Percentiles rank a stretch among this genome's conserved stretches.
Evolutionary conservation across 2,797 vertebrate genomes (phyloP).

Genomic region (Periparus ater): DNA sequence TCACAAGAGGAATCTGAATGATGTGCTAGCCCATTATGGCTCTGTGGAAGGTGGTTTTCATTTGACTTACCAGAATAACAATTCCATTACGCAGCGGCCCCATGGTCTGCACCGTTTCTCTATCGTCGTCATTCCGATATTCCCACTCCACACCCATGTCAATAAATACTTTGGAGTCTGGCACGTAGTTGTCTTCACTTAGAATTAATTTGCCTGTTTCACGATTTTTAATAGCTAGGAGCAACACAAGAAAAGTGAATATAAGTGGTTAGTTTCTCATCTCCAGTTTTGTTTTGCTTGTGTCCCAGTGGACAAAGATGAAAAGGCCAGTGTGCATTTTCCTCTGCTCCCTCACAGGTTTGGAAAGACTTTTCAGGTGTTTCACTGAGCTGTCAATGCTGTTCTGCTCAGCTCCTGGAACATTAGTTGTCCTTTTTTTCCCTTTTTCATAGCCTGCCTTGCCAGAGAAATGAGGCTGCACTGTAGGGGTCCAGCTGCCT

Average conservation of each 20-base stretch:
- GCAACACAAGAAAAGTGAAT: not conserved
- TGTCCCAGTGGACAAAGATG: not conserved
- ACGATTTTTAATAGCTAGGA: conserved; percentile 90
- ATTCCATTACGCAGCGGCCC: conserved; percentile 89
- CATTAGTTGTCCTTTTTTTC: not conserved
- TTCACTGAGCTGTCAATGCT: not conserved
- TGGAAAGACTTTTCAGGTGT: conserved; percentile 1
- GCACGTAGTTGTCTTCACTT: conserved; percentile 86
- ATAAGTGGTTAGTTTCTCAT: not conserved
- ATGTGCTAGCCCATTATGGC: not conserved
- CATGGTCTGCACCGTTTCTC: conserved; percentile 91
- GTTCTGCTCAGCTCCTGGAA: not conserved
- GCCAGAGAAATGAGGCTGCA: conserved; percentile 39
- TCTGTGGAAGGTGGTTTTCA: conserved; percentile 6
- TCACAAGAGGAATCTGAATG: conserved; percentile 21
- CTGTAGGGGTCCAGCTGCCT: not conserved
- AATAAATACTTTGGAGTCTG: conserved; percentile 86
- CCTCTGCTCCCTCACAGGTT: not conserved
- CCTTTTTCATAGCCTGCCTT: not conserved
- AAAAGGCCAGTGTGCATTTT: not conserved
- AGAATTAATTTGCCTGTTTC: conserved; percentile 90
- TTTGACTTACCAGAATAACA: conserved; percentile 86
- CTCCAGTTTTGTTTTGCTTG: not conserved
- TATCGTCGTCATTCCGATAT: conserved; percentile 88
- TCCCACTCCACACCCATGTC: conserved; percentile 97